Evolutionary conservation across 1,140 invertebrate species (phyloP), one percentile per base, ranked within the genome.

Genomic region (Radopholus similis): DNA sequence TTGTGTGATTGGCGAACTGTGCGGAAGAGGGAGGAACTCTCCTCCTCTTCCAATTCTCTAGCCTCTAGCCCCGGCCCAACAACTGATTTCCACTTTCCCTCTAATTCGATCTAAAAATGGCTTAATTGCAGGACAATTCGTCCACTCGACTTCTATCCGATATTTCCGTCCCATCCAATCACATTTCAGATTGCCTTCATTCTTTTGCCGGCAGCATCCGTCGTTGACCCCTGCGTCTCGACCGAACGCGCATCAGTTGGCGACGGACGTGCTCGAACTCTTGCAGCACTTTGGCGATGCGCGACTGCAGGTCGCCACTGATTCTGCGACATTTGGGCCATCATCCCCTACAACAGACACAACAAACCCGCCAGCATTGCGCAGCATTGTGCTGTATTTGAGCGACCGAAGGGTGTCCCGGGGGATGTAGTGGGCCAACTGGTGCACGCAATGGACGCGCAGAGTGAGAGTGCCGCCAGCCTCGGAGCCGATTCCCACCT

Each of bases 251-350:
- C 21, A 62, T 62, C 32, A 62, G 49, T 28, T 62, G 58, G 21
- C 58, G 40, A 11, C 49, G 23, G 11, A 49, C 58, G 8, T 28
- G 37, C 18, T 51, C 40, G 32, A 62, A 62, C 49, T 62, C 58
- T 23, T 62, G 37, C 30, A 62, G 30, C 47, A 62, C 58, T 49
- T 62, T 62, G 34, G 58, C 49, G 35, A 62, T 62, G 13, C 38
- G 42, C 21, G 8, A 47, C 28, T 62, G 58, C 32, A 62, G 32
- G 5, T 49, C 58, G 23, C 18, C 47, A 51, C 47, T 51, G 47
- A 51, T 51, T 15, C 47, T 51, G 15, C 9, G 30, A 26, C 9
- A 28, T 23, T 51, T 42, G 38, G 1, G 1, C 13, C 4, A 47
- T 15, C 4, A 9, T 47, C 44, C 18, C 0, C 26, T 13, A 1